Conservation (phyloP, 2,888 invertebrate genomes). For the Polietes domitor region DNA sequence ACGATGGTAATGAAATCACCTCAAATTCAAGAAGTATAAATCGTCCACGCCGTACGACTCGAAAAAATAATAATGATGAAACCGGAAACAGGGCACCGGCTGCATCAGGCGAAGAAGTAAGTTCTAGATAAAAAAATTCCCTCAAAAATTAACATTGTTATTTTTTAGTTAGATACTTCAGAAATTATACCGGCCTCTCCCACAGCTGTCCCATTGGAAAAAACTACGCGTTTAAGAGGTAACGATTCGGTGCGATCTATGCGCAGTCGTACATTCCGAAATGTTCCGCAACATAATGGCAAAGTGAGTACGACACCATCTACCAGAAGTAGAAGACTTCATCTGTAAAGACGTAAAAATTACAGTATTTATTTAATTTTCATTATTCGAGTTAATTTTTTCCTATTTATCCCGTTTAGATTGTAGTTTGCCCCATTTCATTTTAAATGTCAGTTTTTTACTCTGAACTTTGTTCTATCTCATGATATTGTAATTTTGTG, state of each 20-base stretch:
- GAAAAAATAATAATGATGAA: not conserved
- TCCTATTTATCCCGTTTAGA: not conserved
- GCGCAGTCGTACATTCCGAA: constrained; percentile 41
- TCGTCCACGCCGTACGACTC: not conserved
- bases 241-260: constrained; percentile 39
- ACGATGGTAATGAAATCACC: not conserved
- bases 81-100: not conserved
- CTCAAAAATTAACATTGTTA: not conserved
- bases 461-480: not conserved
- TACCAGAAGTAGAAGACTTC: constrained; percentile 70
- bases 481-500: constrained; percentile 32
- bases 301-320: constrained; percentile 71
- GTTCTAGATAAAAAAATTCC: constrained; percentile 1
- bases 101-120: constrained; percentile 58
- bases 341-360: constrained; percentile 66
- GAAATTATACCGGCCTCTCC: constrained; percentile 77
- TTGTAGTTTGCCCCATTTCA: constrained; percentile 10
- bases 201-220: constrained; percentile 50
- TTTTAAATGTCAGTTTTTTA: not conserved
- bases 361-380: constrained; percentile 4
- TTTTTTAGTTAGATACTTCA: constrained; percentile 70
- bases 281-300: constrained; percentile 40
- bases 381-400: not conserved
- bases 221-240: constrained; percentile 44
- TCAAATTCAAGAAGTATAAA: not conserved